phyloP scores from a whole-genome alignment of 2,888 invertebrate species.

The Troides aeacus region DNA sequence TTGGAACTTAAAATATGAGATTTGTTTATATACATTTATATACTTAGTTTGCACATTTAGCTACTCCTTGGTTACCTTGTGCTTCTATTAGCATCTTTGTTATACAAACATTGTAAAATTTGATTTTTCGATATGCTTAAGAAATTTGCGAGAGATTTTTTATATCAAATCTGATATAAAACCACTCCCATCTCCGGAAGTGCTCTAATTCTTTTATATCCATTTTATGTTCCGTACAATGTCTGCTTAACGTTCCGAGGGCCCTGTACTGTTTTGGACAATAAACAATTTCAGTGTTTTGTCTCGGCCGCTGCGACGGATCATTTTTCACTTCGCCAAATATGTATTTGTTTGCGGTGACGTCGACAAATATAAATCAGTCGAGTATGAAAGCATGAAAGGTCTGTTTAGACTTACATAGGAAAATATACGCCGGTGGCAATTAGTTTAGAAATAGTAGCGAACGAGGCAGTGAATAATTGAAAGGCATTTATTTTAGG shows the following conservation, averaged over 20 bases:
- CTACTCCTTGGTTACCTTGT: too few species aligned
- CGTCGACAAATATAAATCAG: constrained; percentile 58
- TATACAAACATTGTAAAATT: too few species aligned
- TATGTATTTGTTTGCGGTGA: constrained; percentile 55
- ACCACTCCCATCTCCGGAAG: too few species aligned
- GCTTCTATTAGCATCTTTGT: too few species aligned
- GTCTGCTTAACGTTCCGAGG: constrained; percentile 18
- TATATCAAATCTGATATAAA: too few species aligned
- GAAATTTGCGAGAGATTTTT: too few species aligned
- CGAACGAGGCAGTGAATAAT: constrained; percentile 13
- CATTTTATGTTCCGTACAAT: constrained; percentile 3
- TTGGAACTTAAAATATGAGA: too few species aligned
- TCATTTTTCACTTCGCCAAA: constrained; percentile 60
- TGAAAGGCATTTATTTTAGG: constrained; percentile 22
- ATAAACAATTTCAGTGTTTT: constrained; percentile 33
- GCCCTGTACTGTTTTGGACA: constrained; percentile 13
- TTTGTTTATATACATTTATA: too few species aligned
- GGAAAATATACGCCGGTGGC: constrained; percentile 21
- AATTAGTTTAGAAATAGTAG: constrained; percentile 26
- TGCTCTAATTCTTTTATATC: constrained; percentile 12
- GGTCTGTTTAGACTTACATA: constrained; percentile 22
- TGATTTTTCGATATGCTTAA: too few species aligned
- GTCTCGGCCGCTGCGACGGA: constrained; percentile 30
- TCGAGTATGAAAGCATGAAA: constrained; percentile 26
- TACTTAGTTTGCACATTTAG: too few species aligned